A percentile compares a stretch with the other conserved stretches of the same genome.
Conservation (phyloP, 2,797 vertebrate species). For the Anisognathus igniventris region DNA sequence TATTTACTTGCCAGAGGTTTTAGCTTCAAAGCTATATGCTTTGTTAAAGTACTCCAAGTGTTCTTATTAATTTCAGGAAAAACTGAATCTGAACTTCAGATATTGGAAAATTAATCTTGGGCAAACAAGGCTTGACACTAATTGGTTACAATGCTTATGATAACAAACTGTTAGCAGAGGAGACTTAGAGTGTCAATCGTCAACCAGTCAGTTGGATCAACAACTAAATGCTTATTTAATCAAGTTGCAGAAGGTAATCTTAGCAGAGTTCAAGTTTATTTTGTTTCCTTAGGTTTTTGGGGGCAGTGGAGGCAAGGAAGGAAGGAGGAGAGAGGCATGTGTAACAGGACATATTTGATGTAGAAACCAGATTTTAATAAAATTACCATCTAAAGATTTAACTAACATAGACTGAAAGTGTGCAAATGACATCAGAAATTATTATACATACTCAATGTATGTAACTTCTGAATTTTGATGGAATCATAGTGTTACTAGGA, state of each 20-base stretch:
- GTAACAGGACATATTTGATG: not conserved
- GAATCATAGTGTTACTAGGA: not conserved
- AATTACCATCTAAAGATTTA: not conserved
- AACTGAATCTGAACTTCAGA: not conserved
- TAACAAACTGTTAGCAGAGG: constrained; percentile 25
- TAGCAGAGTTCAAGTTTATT: not conserved
- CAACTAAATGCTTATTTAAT: constrained; percentile 9
- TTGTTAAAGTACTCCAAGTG: not conserved
- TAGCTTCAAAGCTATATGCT: not conserved
- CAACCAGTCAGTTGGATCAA: not conserved
- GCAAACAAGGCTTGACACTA: not conserved
- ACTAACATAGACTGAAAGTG: not conserved
- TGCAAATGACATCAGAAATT: not conserved
- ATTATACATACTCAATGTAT: not conserved
- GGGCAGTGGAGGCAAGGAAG: fast-evolving
- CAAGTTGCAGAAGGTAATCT: not conserved
- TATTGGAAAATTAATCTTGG: constrained; percentile 16
- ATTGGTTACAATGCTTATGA: constrained; percentile 27
- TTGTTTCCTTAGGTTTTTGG: not conserved
- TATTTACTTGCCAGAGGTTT: not conserved
- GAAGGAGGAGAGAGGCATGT: fast-evolving
- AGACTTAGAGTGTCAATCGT: not conserved
- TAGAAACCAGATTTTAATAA: not conserved
- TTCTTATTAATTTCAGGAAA: not conserved
- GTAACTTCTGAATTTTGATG: not conserved